phyloP scores from a whole-genome alignment of 64 coral and sea anemone species.

The Catalaphyllia jardinei region DNA sequence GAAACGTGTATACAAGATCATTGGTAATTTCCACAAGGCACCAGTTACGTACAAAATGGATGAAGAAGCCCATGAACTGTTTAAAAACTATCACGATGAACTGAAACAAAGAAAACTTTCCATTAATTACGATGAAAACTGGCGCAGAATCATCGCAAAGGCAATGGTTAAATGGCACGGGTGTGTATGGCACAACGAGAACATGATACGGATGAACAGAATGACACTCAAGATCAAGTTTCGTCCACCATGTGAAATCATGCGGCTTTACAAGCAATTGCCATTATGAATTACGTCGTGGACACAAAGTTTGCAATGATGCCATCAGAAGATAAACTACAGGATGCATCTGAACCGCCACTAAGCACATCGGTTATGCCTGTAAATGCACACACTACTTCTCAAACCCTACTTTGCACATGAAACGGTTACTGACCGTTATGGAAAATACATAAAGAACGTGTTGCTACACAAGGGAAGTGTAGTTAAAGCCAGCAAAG shows the following conservation, averaged over 20 bases:
- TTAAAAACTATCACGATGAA: constrained; percentile 48
- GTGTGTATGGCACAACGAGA: constrained; percentile 40
- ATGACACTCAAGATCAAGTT: constrained; percentile 4
- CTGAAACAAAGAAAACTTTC: constrained; percentile 55
- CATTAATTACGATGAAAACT: constrained; percentile 36
- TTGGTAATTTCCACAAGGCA: constrained; percentile 8
- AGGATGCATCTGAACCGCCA: not conserved
- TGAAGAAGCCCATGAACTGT: constrained; percentile 9
- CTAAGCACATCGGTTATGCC: not conserved
- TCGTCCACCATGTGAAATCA: constrained; percentile 16
- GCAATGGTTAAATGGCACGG: constrained; percentile 61
- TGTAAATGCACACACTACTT: not conserved
- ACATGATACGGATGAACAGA: constrained; percentile 24
- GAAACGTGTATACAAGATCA: not conserved
- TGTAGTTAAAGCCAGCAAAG: constrained; percentile 47
- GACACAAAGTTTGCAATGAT: constrained; percentile 66
- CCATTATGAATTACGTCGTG: constrained; percentile 61
- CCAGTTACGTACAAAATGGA: constrained; percentile 15
- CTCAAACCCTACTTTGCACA: constrained; percentile 4
- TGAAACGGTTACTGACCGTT: constrained; percentile 49
- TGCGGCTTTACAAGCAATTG: constrained; percentile 36
- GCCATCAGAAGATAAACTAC: constrained; percentile 39
- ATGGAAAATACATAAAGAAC: constrained; percentile 43
- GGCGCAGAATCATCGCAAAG: constrained; percentile 49
- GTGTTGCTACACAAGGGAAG: constrained; percentile 25